Percentiles rank a stretch among this genome's conserved stretches.
phyloP scores from a whole-genome alignment of 53 echinoderm and acorn worm genomes.

The Astropecten irregularis region DNA sequence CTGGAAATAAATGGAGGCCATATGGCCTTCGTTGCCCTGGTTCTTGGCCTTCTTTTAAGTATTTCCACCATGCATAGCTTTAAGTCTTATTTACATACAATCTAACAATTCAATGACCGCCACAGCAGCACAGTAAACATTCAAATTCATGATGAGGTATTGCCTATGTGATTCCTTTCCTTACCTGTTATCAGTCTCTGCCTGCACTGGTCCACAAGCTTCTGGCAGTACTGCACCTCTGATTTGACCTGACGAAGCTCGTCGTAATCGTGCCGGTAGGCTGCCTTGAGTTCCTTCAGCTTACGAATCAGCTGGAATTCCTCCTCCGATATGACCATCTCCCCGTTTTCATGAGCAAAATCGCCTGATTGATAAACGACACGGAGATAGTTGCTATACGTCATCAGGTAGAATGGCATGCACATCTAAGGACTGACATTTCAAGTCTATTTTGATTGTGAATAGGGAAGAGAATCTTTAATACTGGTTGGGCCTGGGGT shows the following conservation, averaged over 20 bases:
- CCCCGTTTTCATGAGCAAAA: conserved; percentile 78
- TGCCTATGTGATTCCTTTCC: not conserved
- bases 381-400: no score
- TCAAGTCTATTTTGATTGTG: not conserved
- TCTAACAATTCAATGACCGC: not conserved
- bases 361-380: conserved; percentile 55
- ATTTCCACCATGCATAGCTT: no score
- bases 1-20: no score
- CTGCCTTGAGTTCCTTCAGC: conserved; percentile 89
- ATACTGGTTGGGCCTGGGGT: no score
- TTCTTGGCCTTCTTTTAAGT: no score
- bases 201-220: conserved; percentile 93
- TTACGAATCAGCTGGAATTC: conserved; percentile 95
- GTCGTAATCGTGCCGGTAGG: conserved; percentile 88
- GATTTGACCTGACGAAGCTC: conserved; percentile 92
- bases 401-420: no score
- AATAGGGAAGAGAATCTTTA: no score
- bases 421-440: no score
- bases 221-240: conserved; percentile 97
- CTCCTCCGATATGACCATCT: conserved; percentile 91
- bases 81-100: no score
- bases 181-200: conserved; percentile 89
- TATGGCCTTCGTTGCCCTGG: no score
- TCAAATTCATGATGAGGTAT: not conserved
- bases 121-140: not conserved